A percentile compares a stretch with the other conserved stretches of the same genome.
Evolutionary conservation across 2,113 vertebrate genomes (phyloP).

Genomic region (Rhynchopsitta pachyrhyncha): DNA sequence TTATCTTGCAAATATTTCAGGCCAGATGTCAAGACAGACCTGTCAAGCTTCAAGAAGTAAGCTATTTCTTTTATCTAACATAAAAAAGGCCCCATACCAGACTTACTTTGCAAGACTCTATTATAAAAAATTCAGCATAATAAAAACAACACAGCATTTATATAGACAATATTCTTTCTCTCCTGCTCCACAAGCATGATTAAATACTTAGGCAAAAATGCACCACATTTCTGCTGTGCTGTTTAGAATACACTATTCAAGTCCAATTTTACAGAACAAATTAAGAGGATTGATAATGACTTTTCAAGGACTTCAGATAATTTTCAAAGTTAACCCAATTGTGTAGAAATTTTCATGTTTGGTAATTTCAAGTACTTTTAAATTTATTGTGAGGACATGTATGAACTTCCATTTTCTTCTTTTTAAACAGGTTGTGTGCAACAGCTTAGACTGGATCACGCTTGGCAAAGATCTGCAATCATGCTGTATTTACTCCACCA

Average conservation of each 20-base stretch:
- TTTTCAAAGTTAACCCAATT: not conserved
- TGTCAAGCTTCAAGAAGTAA: not conserved
- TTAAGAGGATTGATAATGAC: not conserved
- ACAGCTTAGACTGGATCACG: rapidly evolving
- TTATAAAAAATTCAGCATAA: not conserved
- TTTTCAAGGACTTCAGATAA: not conserved
- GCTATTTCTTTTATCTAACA: not conserved
- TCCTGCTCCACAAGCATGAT: not conserved
- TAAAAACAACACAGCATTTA: not conserved
- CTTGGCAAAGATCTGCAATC: not conserved
- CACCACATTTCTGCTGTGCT: not conserved
- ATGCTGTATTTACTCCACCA: not conserved
- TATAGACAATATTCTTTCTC: not conserved
- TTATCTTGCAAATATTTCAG: slow-evolving; percentile 9
- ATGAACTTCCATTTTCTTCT: not conserved
- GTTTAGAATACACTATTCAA: not conserved
- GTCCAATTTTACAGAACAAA: not conserved
- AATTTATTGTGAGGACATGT: not conserved
- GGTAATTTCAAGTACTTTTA: not conserved
- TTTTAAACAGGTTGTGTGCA: not conserved
- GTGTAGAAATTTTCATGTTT: not conserved
- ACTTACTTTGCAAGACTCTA: not conserved
- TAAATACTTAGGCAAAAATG: not conserved
- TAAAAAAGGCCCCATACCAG: not conserved
- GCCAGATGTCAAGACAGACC: slow-evolving; percentile 20